Base-by-base conservation (phyloP, 1,140 invertebrate species). In the Diorhabda elongata region DNA sequence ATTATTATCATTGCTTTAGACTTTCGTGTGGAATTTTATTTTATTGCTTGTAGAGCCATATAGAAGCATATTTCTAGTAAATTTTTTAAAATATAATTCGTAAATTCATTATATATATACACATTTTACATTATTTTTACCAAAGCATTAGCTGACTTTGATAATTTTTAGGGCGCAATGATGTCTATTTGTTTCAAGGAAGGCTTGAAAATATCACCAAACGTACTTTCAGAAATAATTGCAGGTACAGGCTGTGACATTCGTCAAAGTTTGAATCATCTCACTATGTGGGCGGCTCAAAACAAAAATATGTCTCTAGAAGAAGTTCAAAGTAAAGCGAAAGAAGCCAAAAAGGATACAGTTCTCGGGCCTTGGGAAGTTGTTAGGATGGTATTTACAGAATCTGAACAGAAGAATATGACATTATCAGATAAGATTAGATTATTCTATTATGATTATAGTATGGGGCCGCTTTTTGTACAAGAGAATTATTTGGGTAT, bases 381-480 rank as follows among this genome's bases (percentile, higher is more conserved):
- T 1, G 85, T 92, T 58, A 87, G 90, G 47, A 94, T 93, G 81
- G 93, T 98, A 2, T 98, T 99, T 81, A 90, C 89, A 43, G 85
- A 88, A 41, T 87, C 91, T 52, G 92, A 96, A 66, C 91, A 95
- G 73, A 90, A 90, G 74, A 85, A 82, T 1, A 97, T 96, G 93
- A 88, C 82, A 9, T 83, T 96, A 2, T 83, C 89, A 74, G 94
- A 98, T 75, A 98, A 96, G 82, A 90, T 89, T 60, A 91, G 94
- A 78, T 82, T 99, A 57, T 99, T 99, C 83, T 99, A 99, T 83
- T 90, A 95, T 73, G 98, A 99, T 84, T 99, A 99, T 82, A 96
- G 89, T 77, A 87, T 99, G 68, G 90, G 90, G 3, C 94, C 97
- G 5, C 84, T 99, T 26, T 99, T 99, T 84, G 94, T 99, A 0